Base-by-base conservation (phyloP, 1,140 invertebrate species). In the Gryllus bimaculatus region DNA sequence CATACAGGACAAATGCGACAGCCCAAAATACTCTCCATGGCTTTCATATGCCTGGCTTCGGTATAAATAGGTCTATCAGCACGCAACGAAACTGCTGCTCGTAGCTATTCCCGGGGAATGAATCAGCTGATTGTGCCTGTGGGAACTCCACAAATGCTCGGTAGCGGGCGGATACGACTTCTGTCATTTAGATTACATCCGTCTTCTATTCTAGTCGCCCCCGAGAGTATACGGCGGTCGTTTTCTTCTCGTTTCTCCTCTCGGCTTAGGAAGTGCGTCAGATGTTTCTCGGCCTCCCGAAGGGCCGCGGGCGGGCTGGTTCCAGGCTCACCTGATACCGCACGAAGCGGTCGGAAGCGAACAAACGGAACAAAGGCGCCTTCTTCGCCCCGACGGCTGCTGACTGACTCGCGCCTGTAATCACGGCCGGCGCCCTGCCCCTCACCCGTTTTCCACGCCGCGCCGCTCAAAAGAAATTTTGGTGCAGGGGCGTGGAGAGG, bases 81-180 rank as follows among this genome's bases (percentile, higher is more conserved):
- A 18, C 54, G 10, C 54, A 10, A 13, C 2, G 54, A 66, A 66
- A 66, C 54, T 13, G 10, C 54, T 66, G 1, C 26, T 66, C 10
- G 54, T 18, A 13, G 3, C 10, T 66, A 66, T 66, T 66, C 54
- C 54, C 18, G 54, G 54, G 18, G 54, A 18, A 66, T 66, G 54
- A 66, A 66, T 66, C 54, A 66, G 54, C 54, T 66, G 54, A 66
- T 66, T 66, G 18, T 66, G 54, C 54, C 54, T 66, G 54, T 66
- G 54, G 54, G 54, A 66, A 66, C 54, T 10, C 7, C 10, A 66
- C 54, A 66, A 66, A 66, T 66, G 54, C 10, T 13, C 54, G 54
- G 10, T 18, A 13, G 54, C 10, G 7, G 54, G 54, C 54, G 54
- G 10, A 18, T 66, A 66, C 54, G 54, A 7, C 10, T 7, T 66